These are phyloP conservation scores for Chaetogeoica ovagalla DNA, from an alignment of 2,888 invertebrate species.

Conservation along the genomic window DNA sequence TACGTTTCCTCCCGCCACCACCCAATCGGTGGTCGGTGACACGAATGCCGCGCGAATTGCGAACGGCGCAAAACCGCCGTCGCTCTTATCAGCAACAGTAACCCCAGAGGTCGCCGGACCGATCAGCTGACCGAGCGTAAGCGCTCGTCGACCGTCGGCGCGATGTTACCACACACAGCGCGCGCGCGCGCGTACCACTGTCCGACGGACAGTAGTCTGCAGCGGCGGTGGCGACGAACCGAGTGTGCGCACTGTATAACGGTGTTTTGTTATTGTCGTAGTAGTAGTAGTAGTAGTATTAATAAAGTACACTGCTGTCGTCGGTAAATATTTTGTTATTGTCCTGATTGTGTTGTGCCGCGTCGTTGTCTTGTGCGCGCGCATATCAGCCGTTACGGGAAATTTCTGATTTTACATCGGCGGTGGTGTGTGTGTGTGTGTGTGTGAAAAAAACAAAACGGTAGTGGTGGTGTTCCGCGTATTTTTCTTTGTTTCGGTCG, in stretches of 20 bases:
- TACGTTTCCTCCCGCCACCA: no score
- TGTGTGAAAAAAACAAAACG: neutral
- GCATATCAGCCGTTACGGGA: neutral
- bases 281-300: no score
- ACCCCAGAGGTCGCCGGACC: neutral
- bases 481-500: conserved; percentile 1
- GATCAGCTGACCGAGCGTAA: conserved; percentile 12
- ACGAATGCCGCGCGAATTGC: neutral
- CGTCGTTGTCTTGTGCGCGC: neutral
- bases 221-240: no score
- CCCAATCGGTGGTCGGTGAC: no score
- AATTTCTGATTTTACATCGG: no score
- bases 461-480: no score
- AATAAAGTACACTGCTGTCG: no score
- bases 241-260: neutral
- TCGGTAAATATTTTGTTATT: conserved; percentile 18
- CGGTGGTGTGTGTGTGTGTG: neutral
- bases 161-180: no score
- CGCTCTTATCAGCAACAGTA: neutral
- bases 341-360: neutral
- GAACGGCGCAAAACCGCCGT: neutral
- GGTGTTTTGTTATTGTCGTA: no score
- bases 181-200: no score
- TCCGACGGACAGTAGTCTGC: no score
- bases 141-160: neutral